These are phyloP conservation scores for Lasioglossum albipes DNA, from an alignment of 1,140 invertebrate genomes.

Conservation along the genomic window DNA sequence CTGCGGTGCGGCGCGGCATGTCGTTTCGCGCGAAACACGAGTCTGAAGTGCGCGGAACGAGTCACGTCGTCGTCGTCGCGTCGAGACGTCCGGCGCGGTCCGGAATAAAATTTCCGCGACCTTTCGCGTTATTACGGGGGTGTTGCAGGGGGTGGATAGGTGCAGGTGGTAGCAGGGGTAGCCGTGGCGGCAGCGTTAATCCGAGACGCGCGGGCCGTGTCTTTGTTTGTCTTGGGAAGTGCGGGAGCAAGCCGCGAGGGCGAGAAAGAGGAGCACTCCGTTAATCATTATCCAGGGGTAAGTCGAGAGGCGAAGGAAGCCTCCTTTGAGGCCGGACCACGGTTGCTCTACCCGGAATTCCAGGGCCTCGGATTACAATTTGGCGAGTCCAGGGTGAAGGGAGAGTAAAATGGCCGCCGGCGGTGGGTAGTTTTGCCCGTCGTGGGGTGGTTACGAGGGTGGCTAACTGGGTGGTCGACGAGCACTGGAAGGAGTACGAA, in stretches of 20 bases:
- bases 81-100: not conserved
- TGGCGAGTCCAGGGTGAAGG: conserved; percentile 73
- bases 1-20: not conserved
- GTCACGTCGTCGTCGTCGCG: not conserved
- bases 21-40: not conserved
- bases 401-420: conserved; percentile 80
- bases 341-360: conserved; percentile 70
- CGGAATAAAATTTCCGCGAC: conserved; percentile 34
- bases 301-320: conserved; percentile 69
- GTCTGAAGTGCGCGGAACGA: not conserved
- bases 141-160: not conserved
- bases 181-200: conserved; percentile 35
- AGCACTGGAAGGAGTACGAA: conserved; percentile 66
- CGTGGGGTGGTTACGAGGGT: conserved; percentile 71
- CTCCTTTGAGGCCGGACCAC: conserved; percentile 74
- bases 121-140: conserved; percentile 6
- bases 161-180: not conserved
- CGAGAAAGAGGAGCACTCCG: conserved; percentile 66
- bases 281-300: conserved; percentile 68
- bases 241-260: conserved; percentile 39
- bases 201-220: conserved; percentile 35
- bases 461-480: conserved; percentile 74
- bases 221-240: conserved; percentile 57
- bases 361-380: conserved; percentile 77
- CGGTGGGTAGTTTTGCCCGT: conserved; percentile 71